These are phyloP conservation scores for Pachypsylla venusta DNA, from an alignment of 1,140 invertebrate genomes.

Conservation along the genomic window DNA sequence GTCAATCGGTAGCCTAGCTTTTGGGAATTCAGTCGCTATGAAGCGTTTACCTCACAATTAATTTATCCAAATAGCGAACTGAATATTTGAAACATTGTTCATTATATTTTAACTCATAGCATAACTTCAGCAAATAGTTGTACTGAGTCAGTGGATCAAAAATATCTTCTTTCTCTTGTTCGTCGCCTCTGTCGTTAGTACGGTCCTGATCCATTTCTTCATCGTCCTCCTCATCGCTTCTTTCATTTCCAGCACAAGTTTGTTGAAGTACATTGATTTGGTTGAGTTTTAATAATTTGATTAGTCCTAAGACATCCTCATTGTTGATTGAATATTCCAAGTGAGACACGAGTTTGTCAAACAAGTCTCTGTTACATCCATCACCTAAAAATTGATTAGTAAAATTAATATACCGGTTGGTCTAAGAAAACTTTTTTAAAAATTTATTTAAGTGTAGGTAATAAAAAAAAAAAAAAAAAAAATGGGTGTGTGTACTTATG, in stretches of 20 bases:
- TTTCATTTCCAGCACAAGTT: no score
- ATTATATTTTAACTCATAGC: constrained; percentile 1
- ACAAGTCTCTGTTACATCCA: not conserved
- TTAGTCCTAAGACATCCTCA: not conserved
- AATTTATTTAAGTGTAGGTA: no score
- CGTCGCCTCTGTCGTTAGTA: no score
- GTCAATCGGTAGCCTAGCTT: no score
- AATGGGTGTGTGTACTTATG: no score
- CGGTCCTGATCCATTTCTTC: no score
- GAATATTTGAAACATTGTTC: not conserved
- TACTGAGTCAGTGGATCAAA: not conserved
- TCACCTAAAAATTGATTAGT: not conserved
- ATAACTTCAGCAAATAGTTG: constrained; percentile 4
- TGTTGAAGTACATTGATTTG: no score
- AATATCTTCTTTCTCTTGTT: constrained; percentile 1
- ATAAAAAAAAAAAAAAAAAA: no score
- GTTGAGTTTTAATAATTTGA: constrained; percentile 1
- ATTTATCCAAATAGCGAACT: constrained; percentile 2
- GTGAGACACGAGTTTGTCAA: not conserved
- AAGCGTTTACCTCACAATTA: not conserved
- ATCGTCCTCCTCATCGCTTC: no score
- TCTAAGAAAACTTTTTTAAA: no score
- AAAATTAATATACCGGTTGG: no score
- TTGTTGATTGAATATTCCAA: not conserved
- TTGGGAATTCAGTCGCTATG: no score